Evolutionary conservation across 2,113 vertebrate genomes (phyloP).

Genomic region (Xiphophorus couchianus): DNA sequence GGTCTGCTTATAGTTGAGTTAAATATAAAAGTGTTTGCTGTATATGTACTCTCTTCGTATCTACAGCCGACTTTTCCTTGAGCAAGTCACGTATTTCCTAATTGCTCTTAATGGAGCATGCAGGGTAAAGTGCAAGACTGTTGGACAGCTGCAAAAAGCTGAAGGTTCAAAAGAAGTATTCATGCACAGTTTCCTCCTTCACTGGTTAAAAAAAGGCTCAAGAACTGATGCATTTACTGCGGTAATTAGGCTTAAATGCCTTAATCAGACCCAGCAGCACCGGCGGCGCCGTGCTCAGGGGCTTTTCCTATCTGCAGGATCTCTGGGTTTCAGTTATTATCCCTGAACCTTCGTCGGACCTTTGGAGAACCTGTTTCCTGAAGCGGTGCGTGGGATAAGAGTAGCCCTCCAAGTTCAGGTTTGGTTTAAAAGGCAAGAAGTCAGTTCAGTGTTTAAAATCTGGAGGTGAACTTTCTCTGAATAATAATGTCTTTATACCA

Average conservation of each 20-base stretch:
- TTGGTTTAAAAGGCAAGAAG: conserved; percentile 54
- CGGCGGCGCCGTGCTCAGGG: conserved; percentile 30
- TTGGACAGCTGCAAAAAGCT: background rate
- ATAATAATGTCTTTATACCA: background rate
- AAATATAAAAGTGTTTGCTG: background rate
- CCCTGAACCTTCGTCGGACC: conserved; percentile 33
- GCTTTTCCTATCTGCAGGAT: conserved; percentile 62
- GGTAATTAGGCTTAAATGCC: conserved; percentile 63
- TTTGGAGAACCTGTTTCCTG: conserved; percentile 46
- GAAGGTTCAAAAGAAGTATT: conserved; percentile 41
- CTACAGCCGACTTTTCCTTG: conserved; percentile 18
- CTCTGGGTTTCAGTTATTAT: conserved; percentile 62
- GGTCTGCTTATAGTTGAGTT: background rate
- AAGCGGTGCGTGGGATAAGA: conserved; percentile 44
- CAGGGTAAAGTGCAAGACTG: background rate
- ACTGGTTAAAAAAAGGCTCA: conserved; percentile 23
- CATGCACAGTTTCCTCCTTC: conserved; percentile 57
- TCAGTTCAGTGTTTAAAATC: conserved; percentile 6
- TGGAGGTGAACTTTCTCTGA: background rate
- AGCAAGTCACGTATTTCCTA: conserved; percentile 27
- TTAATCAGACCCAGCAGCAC: conserved; percentile 38
- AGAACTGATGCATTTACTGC: conserved; percentile 51
- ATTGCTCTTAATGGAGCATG: conserved; percentile 32
- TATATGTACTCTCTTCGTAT: background rate
- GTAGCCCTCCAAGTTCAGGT: conserved; percentile 68